A percentile compares a stretch with the other conserved stretches of the same genome.
These are phyloP conservation scores for Auanema sp. DNA, from an alignment of 2,888 invertebrate genomes.

Conservation along the genomic window DNA sequence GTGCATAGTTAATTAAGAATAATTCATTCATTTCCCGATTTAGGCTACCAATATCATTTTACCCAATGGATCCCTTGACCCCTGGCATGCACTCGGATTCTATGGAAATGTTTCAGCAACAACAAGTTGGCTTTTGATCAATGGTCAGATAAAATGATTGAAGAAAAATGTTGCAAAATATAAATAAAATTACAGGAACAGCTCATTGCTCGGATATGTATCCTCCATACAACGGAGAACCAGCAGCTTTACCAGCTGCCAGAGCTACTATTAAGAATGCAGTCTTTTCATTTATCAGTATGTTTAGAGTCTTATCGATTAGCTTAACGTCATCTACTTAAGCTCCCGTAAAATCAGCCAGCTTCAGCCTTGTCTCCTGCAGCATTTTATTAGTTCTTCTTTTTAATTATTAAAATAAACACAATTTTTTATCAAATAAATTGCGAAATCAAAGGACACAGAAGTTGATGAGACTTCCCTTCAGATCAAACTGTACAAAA, in stretches of 20 bases:
- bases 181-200: constrained; percentile 28
- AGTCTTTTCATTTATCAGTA: background rate
- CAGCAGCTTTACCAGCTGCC: constrained; percentile 39
- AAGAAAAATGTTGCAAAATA: background rate
- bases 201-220: constrained; percentile 61
- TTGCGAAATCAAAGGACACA: background rate
- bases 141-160: constrained; percentile 18
- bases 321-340: background rate
- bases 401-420: constrained; percentile 1
- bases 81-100: constrained; percentile 55
- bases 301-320: background rate
- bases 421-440: background rate
- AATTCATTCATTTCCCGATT: constrained; percentile 6
- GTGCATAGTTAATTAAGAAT: constrained; percentile 15
- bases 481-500: no score
- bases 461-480: no score
- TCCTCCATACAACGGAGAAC: constrained; percentile 47
- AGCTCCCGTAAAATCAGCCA: no score
- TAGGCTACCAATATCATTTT: constrained; percentile 50
- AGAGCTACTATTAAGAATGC: constrained; percentile 28
- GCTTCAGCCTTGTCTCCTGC: background rate
- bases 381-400: background rate
- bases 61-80: constrained; percentile 54
- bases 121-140: constrained; percentile 31
- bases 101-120: constrained; percentile 20